These are phyloP conservation scores for Agrochola macilenta DNA, from an alignment of 2,888 invertebrate species.

Conservation along the genomic window DNA sequence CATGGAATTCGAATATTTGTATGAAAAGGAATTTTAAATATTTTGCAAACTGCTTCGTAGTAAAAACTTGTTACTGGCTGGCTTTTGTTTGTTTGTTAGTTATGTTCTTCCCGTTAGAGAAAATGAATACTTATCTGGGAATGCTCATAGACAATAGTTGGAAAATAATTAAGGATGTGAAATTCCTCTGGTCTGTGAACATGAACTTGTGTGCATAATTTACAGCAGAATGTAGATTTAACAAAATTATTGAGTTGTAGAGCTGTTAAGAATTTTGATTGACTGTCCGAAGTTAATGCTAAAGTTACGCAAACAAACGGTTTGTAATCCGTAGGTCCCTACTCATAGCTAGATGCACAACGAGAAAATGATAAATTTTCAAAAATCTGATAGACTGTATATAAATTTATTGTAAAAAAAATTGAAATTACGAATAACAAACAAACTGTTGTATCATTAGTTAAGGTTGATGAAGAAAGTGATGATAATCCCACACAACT, in stretches of 20 bases:
- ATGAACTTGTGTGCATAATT: slow-evolving; percentile 9
- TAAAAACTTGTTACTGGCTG: slow-evolving; percentile 23
- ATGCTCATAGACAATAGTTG: slow-evolving; percentile 39
- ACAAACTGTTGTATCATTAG: not conserved
- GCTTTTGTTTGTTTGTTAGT: slow-evolving; percentile 22
- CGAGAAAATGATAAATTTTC: too few relatives aligned
- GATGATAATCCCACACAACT: not conserved
- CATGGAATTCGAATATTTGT: slow-evolving; percentile 31
- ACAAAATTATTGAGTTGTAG: not conserved
- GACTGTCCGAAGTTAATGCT: too few relatives aligned
- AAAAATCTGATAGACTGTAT: too few relatives aligned
- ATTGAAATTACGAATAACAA: not conserved
- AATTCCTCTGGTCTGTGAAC: slow-evolving; percentile 29
- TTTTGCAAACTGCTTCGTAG: slow-evolving; percentile 32
- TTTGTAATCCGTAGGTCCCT: too few relatives aligned
- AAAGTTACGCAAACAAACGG: too few relatives aligned
- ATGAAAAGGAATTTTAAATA: slow-evolving; percentile 32
- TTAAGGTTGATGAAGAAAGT: not conserved
- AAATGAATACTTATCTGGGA: slow-evolving; percentile 38
- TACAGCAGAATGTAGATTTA: not conserved
- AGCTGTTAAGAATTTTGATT: not conserved
- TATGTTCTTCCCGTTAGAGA: slow-evolving; percentile 36
- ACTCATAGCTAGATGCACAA: too few relatives aligned
- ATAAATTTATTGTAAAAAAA: too few relatives aligned
- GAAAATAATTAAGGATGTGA: slow-evolving; percentile 38